These are phyloP conservation scores for Lasiommata megera DNA, from an alignment of 2,888 invertebrate species.

Conservation along the genomic window DNA sequence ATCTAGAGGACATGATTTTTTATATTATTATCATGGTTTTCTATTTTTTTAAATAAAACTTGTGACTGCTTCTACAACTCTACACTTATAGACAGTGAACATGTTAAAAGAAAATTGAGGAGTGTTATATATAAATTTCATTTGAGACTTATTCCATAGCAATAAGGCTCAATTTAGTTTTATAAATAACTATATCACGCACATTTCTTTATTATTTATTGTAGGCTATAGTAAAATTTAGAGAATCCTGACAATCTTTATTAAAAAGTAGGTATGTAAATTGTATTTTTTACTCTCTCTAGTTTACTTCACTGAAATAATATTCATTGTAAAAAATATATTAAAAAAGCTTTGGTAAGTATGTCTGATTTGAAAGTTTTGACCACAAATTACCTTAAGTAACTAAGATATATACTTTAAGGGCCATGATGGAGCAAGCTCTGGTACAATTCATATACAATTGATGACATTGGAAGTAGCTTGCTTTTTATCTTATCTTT, in stretches of 20 bases:
- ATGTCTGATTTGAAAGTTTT: neutral
- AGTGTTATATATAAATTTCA: constrained; percentile 2
- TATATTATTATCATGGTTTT: no score
- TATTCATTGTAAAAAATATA: neutral
- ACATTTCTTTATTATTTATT: constrained; percentile 17
- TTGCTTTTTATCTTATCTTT: no score
- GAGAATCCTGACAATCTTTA: constrained; percentile 15
- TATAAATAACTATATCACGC: constrained; percentile 12
- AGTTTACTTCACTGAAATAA: constrained; percentile 3
- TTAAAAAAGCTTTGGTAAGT: neutral
- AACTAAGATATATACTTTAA: neutral
- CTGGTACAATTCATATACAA: no score
- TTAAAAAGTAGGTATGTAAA: neutral
- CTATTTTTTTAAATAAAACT: no score
- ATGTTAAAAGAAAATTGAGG: neutral
- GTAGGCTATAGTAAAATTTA: constrained; percentile 17
- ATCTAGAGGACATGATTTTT: no score
- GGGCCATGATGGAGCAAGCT: no score
- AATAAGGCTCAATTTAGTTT: neutral
- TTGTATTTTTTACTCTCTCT: constrained; percentile 9
- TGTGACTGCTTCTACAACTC: no score
- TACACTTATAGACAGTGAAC: no score
- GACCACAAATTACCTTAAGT: neutral
- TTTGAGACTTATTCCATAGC: constrained; percentile 3
- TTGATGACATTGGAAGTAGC: no score